phyloP scores from a whole-genome alignment of 2,888 invertebrate species.

The Ophion ellenae region DNA sequence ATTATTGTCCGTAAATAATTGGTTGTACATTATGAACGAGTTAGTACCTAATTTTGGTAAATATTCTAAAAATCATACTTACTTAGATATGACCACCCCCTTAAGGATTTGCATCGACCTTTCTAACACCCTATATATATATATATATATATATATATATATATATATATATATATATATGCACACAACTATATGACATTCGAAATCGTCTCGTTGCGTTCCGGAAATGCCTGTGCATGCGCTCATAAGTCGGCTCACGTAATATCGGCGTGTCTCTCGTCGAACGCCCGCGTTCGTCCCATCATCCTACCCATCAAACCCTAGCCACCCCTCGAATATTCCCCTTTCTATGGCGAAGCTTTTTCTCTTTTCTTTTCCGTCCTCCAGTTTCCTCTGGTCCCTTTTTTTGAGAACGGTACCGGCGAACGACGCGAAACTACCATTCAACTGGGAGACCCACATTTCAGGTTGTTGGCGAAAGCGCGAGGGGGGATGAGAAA shows the following conservation, averaged over 20 bases:
- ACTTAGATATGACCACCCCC: too few relatives aligned
- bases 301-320: conserved; percentile 48
- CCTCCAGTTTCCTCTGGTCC: too few relatives aligned
- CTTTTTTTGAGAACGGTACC: too few relatives aligned
- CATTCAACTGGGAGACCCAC: conserved; percentile 13
- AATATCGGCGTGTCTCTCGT: conserved; percentile 48
- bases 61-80: too few relatives aligned
- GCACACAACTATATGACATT: not conserved
- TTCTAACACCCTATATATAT: too few relatives aligned
- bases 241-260: conserved; percentile 65
- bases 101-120: too few relatives aligned
- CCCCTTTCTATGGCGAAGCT: conserved; percentile 11
- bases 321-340: not conserved
- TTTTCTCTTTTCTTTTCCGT: conserved; percentile 2
- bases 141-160: too few relatives aligned
- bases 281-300: conserved; percentile 47
- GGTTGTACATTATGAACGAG: too few relatives aligned
- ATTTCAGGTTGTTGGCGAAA: not conserved
- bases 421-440: not conserved
- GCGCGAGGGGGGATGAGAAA: not conserved
- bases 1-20: too few relatives aligned
- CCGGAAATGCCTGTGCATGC: conserved; percentile 62
- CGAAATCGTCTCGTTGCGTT: conserved; percentile 46
- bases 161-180: too few relatives aligned
- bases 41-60: too few relatives aligned